Conservation (phyloP, 2,113 vertebrate genomes). For the Xiphophorus hellerii region DNA sequence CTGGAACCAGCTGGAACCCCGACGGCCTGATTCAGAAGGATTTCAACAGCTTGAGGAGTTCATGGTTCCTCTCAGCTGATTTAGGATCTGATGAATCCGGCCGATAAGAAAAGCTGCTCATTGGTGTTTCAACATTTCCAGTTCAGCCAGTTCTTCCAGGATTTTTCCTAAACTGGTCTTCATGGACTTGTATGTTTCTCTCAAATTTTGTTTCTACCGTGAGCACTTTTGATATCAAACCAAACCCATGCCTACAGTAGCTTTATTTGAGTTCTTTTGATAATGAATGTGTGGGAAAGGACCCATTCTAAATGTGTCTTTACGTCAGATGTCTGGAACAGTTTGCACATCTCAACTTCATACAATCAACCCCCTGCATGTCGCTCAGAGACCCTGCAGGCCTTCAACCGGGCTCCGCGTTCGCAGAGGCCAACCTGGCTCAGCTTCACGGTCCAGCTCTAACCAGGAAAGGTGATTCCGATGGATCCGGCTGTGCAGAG, state of each 20-base stretch:
- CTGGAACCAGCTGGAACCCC: neutral
- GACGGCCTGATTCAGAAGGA: neutral
- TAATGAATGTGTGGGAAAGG: slow-evolving; percentile 39
- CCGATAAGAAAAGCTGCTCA: neutral
- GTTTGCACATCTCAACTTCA: slow-evolving; percentile 60
- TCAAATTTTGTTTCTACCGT: slow-evolving; percentile 56
- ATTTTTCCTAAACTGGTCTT: slow-evolving; percentile 42
- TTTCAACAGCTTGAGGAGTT: slow-evolving; percentile 23
- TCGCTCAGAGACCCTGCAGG: slow-evolving; percentile 53
- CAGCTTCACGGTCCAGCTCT: neutral
- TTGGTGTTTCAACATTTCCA: slow-evolving; percentile 24
- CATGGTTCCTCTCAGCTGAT: slow-evolving; percentile 13
- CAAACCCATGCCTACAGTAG: slow-evolving; percentile 66
- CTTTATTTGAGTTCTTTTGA: slow-evolving; percentile 62
- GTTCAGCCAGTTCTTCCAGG: slow-evolving; percentile 59
- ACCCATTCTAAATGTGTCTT: slow-evolving; percentile 39
- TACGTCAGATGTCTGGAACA: slow-evolving; percentile 66
- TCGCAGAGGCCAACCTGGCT: slow-evolving; percentile 34
- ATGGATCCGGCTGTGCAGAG: neutral
- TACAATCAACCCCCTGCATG: slow-evolving; percentile 63
- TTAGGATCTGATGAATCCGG: slow-evolving; percentile 2
- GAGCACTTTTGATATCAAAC: slow-evolving; percentile 56
- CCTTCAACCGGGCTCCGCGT: slow-evolving; percentile 33
- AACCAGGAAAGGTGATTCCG: neutral
- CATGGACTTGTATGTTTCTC: slow-evolving; percentile 31